A percentile compares a stretch with the other conserved stretches of the same genome.
phyloP scores from a whole-genome alignment of 2,113 vertebrate genomes.

The Pollimyrus isidori region DNA sequence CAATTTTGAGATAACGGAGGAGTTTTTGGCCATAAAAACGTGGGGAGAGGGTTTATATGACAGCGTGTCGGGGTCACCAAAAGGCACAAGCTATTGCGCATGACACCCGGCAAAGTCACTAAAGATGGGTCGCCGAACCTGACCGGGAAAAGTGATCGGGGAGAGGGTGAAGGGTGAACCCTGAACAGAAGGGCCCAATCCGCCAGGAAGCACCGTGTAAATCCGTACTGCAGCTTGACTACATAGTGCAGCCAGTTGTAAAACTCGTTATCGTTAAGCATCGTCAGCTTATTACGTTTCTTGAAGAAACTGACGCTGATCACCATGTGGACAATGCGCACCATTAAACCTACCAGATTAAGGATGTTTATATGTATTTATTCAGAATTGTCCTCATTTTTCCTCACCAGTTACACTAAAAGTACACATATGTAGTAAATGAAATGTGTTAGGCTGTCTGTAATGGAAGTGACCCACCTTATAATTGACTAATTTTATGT shows the following conservation, averaged over 20 bases:
- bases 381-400: not conserved
- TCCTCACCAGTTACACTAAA: not conserved
- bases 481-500: not conserved
- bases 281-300: not conserved
- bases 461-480: not conserved
- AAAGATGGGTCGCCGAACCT: constrained; percentile 34
- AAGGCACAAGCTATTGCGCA: too few relatives aligned
- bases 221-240: too few relatives aligned
- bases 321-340: not conserved
- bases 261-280: not conserved
- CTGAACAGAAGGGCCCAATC: constrained; percentile 8
- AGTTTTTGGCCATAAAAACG: not conserved
- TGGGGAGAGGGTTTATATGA: constrained; percentile 22
- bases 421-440: not conserved
- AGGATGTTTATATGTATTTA: not conserved
- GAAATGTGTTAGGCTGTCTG: not conserved
- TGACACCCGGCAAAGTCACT: not conserved
- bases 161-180: constrained; percentile 29
- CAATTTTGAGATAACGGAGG: constrained; percentile 16
- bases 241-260: not conserved
- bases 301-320: not conserved
- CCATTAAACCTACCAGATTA: not conserved
- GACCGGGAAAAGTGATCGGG: constrained; percentile 17
- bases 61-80: too few relatives aligned
- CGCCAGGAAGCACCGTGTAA: not conserved